These are phyloP conservation scores for Dicaeum eximium DNA, from an alignment of 2,113 vertebrate species.

Conservation along the genomic window DNA sequence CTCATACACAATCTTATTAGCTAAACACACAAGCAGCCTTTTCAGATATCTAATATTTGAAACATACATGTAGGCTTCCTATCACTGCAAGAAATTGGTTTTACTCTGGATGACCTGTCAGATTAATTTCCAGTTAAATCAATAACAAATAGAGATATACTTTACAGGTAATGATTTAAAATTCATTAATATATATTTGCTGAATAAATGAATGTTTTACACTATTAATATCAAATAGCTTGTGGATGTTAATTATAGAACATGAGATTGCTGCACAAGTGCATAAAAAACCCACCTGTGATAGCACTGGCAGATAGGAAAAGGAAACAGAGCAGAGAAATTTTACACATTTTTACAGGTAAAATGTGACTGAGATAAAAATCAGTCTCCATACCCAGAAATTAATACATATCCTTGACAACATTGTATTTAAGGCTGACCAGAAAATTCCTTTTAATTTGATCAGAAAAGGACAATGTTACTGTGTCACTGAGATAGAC, in stretches of 20 bases:
- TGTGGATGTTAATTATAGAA: background rate
- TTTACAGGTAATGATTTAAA: background rate
- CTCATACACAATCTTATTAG: background rate
- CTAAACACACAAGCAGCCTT: background rate
- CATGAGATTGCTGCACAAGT: background rate
- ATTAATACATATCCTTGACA: rapidly evolving
- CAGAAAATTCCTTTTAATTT: background rate
- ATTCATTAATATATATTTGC: background rate
- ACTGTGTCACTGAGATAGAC: background rate
- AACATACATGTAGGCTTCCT: background rate
- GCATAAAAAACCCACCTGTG: rapidly evolving
- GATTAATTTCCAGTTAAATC: constrained; percentile 11
- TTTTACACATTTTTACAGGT: background rate
- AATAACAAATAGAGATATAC: background rate
- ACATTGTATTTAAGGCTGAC: background rate
- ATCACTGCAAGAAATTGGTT: background rate
- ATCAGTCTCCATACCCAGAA: background rate
- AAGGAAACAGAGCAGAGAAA: background rate
- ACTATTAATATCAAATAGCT: background rate
- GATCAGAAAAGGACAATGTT: background rate
- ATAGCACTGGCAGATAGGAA: background rate
- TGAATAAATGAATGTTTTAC: background rate
- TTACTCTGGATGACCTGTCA: background rate
- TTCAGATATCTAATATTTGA: background rate
- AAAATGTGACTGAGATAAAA: background rate